phyloP scores from a whole-genome alignment of 2,888 invertebrate genomes.

The Spisula solida region DNA sequence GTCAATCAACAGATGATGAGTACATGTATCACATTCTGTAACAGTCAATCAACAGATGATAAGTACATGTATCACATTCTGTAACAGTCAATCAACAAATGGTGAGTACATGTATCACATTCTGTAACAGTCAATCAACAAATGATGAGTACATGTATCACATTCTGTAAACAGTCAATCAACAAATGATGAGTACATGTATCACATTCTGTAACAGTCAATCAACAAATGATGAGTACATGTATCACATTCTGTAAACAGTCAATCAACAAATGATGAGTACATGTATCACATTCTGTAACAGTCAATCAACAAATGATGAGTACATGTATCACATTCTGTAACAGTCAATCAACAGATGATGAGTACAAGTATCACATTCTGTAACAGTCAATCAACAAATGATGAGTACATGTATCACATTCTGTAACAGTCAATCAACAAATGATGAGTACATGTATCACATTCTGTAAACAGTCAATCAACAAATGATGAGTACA shows the following conservation, averaged over 20 bases:
- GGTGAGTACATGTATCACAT: too few relatives aligned
- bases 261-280: conserved; percentile 95
- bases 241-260: too few relatives aligned
- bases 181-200: conserved; percentile 96
- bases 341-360: neutral
- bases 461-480: too few relatives aligned
- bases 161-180: conserved; percentile 91
- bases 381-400: conserved; percentile 95
- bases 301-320: neutral
- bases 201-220: conserved; percentile 91
- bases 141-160: too few relatives aligned
- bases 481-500: neutral
- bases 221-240: neutral
- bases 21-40: too few relatives aligned
- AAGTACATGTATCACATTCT: too few relatives aligned
- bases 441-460: too few relatives aligned
- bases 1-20: neutral
- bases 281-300: conserved; percentile 95
- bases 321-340: too few relatives aligned
- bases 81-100: neutral
- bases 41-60: too few relatives aligned
- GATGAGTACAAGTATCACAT: too few relatives aligned
- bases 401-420: conserved; percentile 96
- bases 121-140: too few relatives aligned
- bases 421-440: conserved; percentile 90